Evolutionary conservation across 2,888 invertebrate species (phyloP).

Genomic region (Byasa hedistus): DNA sequence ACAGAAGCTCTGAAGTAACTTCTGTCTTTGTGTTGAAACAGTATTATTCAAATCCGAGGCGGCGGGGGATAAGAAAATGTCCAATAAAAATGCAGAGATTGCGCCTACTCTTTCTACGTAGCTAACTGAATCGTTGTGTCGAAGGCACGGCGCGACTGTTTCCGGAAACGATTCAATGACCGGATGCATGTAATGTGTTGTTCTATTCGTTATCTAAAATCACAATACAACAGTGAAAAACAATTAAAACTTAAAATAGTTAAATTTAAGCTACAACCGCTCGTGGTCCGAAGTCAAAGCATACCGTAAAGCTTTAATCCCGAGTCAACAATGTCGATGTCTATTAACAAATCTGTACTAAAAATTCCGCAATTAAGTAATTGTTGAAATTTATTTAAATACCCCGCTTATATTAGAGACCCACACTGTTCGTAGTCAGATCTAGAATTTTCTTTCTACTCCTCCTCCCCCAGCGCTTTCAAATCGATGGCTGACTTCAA

Average conservation of each 20-base stretch:
- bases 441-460: constrained; percentile 24
- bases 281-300: too few relatives aligned
- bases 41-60: constrained; percentile 65
- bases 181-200: too few relatives aligned
- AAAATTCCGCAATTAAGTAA: too few relatives aligned
- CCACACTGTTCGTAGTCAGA: constrained; percentile 10
- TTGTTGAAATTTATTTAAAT: too few relatives aligned
- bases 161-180: constrained; percentile 21
- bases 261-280: too few relatives aligned
- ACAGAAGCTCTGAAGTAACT: constrained; percentile 40
- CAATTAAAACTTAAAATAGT: too few relatives aligned
- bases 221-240: too few relatives aligned
- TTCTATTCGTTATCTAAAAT: not conserved
- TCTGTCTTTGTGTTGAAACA: constrained; percentile 49
- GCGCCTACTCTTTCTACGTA: constrained; percentile 54
- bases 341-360: too few relatives aligned
- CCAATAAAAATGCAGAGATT: constrained; percentile 69
- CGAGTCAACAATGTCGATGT: too few relatives aligned
- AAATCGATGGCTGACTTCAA: constrained; percentile 24
- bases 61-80: constrained; percentile 52
- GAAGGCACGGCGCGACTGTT: constrained; percentile 34
- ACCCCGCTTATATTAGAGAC: constrained; percentile 21
- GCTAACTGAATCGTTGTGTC: constrained; percentile 58
- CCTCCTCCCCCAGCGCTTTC: too few relatives aligned
- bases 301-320: too few relatives aligned